phyloP scores from a whole-genome alignment of 1,140 invertebrate species.

The Calephelis virginiensis region DNA sequence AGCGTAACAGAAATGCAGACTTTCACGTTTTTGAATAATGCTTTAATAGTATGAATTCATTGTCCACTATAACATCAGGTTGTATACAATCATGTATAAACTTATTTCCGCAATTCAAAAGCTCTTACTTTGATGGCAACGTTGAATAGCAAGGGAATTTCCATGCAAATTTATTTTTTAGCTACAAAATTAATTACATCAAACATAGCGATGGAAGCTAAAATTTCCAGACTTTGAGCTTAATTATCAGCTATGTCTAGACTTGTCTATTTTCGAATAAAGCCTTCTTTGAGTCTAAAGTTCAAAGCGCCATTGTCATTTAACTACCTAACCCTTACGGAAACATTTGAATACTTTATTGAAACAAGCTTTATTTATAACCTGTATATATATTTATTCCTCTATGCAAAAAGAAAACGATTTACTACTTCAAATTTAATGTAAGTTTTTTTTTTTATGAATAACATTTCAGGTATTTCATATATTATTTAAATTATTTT shows the following conservation, averaged over 20 bases:
- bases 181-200: constrained; percentile 2
- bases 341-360: too few relatives aligned
- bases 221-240: constrained; percentile 3
- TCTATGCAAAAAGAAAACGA: too few relatives aligned
- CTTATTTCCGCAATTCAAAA: neutral
- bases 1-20: too few relatives aligned
- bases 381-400: too few relatives aligned
- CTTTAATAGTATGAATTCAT: too few relatives aligned
- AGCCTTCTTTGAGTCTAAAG: neutral
- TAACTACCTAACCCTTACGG: neutral
- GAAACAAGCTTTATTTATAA: too few relatives aligned
- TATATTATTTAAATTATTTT: too few relatives aligned
- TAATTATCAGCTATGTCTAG: neutral
- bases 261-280: neutral
- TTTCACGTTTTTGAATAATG: too few relatives aligned
- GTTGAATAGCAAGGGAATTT: neutral
- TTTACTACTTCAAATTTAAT: too few relatives aligned
- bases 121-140: neutral
- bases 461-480: too few relatives aligned
- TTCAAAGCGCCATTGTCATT: constrained; percentile 2
- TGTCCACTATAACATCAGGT: too few relatives aligned
- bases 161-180: constrained; percentile 1
- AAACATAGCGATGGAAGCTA: constrained; percentile 1
- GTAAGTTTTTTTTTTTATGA: too few relatives aligned
- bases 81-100: neutral